Percentiles rank a stretch among this genome's conserved stretches.
Conservation (phyloP, 2,797 vertebrate species). For the Myripristis jacobus region DNA sequence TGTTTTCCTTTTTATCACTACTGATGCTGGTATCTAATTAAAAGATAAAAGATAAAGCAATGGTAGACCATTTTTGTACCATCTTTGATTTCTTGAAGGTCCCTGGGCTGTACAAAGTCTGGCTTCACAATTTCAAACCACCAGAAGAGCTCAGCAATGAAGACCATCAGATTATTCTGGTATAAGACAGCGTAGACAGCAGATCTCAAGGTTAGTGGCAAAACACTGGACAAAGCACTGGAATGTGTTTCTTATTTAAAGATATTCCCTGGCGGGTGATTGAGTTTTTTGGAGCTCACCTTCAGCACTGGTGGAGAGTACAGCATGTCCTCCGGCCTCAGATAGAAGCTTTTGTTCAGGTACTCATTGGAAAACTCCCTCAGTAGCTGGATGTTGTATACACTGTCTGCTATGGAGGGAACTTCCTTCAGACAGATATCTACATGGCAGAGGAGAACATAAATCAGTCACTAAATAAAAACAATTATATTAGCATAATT, state of each 20-base stretch:
- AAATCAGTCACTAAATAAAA: background rate
- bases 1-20: background rate
- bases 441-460: slow-evolving; percentile 60
- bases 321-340: slow-evolving; percentile 93
- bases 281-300: slow-evolving; percentile 76
- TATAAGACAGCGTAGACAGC: slow-evolving; percentile 5
- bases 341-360: slow-evolving; percentile 92
- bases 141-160: slow-evolving; percentile 97
- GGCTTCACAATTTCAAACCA: slow-evolving; percentile 96
- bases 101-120: slow-evolving; percentile 94
- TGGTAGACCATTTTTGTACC: slow-evolving; percentile 77
- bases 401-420: slow-evolving; percentile 90
- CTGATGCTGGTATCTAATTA: background rate
- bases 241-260: background rate
- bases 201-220: background rate
- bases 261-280: background rate
- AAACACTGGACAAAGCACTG: rapidly evolving
- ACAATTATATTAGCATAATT: background rate
- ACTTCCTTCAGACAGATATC: slow-evolving; percentile 97
- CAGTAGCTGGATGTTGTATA: slow-evolving; percentile 94
- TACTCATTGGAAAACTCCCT: slow-evolving; percentile 92
- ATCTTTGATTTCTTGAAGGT: slow-evolving; percentile 91
- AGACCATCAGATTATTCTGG: slow-evolving; percentile 94
- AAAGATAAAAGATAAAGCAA: background rate
- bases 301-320: slow-evolving; percentile 93